Conservation (phyloP, 1,140 invertebrate genomes). For the Alviniconcha marisindica region DNA sequence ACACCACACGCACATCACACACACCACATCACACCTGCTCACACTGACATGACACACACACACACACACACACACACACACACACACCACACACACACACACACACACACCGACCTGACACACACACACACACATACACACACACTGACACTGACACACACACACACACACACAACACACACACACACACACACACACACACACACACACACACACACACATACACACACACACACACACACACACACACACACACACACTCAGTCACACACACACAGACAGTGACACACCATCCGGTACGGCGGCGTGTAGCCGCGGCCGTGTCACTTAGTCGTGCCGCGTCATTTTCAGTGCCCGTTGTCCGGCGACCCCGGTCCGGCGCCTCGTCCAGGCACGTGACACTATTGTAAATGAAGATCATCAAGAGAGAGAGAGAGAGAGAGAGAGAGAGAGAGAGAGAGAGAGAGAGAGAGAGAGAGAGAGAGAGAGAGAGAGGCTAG, state of each 20-base stretch:
- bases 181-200: slow-evolving; percentile 1
- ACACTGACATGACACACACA: background rate
- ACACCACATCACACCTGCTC: background rate
- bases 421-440: too few species aligned
- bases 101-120: too few species aligned
- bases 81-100: background rate
- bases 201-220: background rate
- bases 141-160: background rate
- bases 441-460: background rate
- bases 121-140: background rate
- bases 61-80: background rate
- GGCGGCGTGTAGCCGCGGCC: too few species aligned
- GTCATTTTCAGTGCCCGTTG: too few species aligned
- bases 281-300: background rate
- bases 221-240: background rate
- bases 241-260: background rate
- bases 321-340: too few species aligned
- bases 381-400: too few species aligned
- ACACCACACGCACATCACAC: background rate
- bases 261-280: background rate
- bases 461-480: background rate
- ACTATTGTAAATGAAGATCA: too few species aligned
- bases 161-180: background rate
- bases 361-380: too few species aligned
- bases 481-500: background rate